phyloP scores from a whole-genome alignment of 2,797 vertebrate species.

The Setipinna tenuifilis region DNA sequence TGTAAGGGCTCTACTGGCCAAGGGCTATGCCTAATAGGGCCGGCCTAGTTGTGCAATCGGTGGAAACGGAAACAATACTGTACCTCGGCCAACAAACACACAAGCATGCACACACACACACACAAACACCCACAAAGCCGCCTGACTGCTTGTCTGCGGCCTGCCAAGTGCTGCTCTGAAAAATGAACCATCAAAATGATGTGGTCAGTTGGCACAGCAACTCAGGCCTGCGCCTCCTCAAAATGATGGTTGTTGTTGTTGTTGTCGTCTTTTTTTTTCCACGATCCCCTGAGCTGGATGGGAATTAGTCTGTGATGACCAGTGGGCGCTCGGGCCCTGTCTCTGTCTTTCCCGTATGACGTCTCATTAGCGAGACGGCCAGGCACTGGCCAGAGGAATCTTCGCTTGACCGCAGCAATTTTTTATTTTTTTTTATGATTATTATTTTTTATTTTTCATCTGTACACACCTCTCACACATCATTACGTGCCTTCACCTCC shows the following conservation, averaged over 20 bases:
- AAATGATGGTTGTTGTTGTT: conserved; percentile 64
- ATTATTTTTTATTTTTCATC: conserved; percentile 49
- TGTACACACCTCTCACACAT: conserved; percentile 77
- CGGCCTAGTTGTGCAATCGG: conserved; percentile 19
- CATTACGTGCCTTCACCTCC: conserved; percentile 78
- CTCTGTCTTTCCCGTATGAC: conserved; percentile 73
- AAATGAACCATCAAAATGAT: conserved; percentile 74
- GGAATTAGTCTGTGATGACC: conserved; percentile 70
- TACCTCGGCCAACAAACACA: conserved; percentile 54
- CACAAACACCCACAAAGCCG: conserved; percentile 28
- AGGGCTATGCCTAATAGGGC: conserved; percentile 8
- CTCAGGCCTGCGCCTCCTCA: conserved; percentile 59
- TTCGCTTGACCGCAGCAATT: conserved; percentile 68
- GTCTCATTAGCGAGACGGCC: conserved; percentile 81
- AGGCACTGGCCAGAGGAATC: conserved; percentile 68
- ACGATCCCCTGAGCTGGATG: conserved; percentile 53
- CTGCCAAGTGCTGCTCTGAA: conserved; percentile 65
- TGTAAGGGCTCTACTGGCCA: not conserved
- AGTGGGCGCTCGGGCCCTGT: conserved; percentile 61
- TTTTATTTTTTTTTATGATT: conserved; percentile 43
- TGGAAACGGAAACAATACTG: conserved; percentile 57
- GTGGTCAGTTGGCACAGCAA: conserved; percentile 74
- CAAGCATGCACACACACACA: not conserved
- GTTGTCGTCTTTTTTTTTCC: not conserved
- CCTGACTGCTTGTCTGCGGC: conserved; percentile 42